These are phyloP conservation scores for Sylvia borin DNA, from an alignment of 2,797 vertebrate species.

Conservation along the genomic window DNA sequence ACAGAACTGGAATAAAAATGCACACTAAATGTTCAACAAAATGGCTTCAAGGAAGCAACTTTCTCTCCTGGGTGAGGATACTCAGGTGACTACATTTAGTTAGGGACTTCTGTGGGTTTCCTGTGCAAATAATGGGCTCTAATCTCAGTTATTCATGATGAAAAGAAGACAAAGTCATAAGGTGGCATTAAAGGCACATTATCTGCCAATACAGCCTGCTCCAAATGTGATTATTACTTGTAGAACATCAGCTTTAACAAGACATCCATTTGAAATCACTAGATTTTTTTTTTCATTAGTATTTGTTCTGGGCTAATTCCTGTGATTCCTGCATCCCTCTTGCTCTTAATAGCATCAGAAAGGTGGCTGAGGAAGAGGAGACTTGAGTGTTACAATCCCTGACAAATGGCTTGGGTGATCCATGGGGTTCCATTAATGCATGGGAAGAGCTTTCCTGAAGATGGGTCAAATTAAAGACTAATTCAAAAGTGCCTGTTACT, in stretches of 20 bases:
- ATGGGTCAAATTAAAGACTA: neutral
- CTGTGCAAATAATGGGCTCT: conserved; percentile 39
- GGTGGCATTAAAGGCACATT: conserved; percentile 46
- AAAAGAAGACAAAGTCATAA: conserved; percentile 17
- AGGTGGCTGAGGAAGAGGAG: neutral
- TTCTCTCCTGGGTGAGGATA: neutral
- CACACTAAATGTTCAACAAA: neutral
- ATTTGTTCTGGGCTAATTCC: conserved; percentile 3
- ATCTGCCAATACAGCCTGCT: conserved; percentile 13
- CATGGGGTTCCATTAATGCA: neutral
- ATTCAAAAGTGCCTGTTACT: neutral
- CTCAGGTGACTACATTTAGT: neutral
- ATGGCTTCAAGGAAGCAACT: neutral
- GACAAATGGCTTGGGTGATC: neutral
- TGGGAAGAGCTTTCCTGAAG: neutral
- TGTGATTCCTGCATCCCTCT: neutral
- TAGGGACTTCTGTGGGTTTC: neutral
- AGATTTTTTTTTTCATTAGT: conserved; percentile 30
- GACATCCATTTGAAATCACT: conserved; percentile 27
- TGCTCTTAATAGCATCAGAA: neutral
- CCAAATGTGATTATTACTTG: conserved; percentile 40
- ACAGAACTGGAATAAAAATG: neutral
- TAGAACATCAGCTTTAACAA: conserved; percentile 51
- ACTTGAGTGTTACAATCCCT: neutral
- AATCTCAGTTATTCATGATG: conserved; percentile 21